Conservation (phyloP, 2,113 vertebrate species). For the Zapornia atra region DNA sequence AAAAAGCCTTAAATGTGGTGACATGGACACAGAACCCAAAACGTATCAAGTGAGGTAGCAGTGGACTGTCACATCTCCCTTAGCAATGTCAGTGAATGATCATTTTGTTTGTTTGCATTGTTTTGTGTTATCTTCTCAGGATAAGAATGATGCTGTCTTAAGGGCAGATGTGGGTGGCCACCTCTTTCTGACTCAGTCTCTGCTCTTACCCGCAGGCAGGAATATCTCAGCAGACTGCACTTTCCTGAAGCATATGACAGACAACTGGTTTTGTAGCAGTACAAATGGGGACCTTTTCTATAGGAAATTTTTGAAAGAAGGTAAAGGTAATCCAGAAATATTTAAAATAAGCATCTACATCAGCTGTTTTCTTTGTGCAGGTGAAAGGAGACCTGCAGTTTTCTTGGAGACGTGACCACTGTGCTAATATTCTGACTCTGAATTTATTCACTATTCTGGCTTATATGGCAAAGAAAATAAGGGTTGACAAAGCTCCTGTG, state of each 20-base stretch:
- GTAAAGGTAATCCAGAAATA: background rate
- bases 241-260: background rate
- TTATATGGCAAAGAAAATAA: background rate
- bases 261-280: background rate
- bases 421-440: background rate
- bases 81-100: background rate
- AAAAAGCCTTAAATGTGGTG: background rate
- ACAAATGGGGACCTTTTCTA: background rate
- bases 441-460: background rate
- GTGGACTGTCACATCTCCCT: background rate
- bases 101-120: background rate
- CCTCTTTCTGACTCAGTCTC: background rate
- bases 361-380: background rate
- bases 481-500: background rate
- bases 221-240: background rate
- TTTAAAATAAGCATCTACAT: background rate
- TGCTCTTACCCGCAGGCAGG: background rate
- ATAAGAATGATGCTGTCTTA: background rate
- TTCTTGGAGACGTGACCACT: rapidly evolving
- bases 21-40: background rate
- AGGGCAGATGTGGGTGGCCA: background rate
- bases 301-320: background rate
- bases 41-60: background rate
- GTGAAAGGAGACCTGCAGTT: background rate
- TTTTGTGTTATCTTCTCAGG: background rate